Percentiles rank a stretch among this genome's conserved stretches.
Evolutionary conservation across 1,140 invertebrate genomes (phyloP).

Genomic region (Philaenus spumarius): DNA sequence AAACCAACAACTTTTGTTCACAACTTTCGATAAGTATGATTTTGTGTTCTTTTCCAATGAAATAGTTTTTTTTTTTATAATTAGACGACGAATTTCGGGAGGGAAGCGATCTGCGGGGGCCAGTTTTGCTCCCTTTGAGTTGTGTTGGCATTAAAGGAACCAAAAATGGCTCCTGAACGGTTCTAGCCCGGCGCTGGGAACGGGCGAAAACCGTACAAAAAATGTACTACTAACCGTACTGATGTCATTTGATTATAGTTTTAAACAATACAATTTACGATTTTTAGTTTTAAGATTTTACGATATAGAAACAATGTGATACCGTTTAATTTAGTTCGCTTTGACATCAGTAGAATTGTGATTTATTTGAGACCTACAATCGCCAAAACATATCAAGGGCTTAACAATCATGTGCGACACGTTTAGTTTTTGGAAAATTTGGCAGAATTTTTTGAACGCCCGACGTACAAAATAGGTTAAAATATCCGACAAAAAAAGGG

Average conservation of each 20-base stretch:
- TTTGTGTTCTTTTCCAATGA: too few species aligned
- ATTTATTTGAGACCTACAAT: not conserved
- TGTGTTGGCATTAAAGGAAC: conserved; percentile 24
- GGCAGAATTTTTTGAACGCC: not conserved
- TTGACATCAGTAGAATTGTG: too few species aligned
- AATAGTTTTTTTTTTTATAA: too few species aligned
- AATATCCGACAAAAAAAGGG: not conserved
- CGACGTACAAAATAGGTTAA: not conserved
- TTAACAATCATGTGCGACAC: too few species aligned
- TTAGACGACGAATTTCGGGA: not conserved
- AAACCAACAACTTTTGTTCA: too few species aligned
- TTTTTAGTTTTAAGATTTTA: too few species aligned
- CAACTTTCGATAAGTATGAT: too few species aligned
- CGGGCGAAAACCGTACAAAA: conserved; percentile 15
- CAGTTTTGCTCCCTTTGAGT: conserved; percentile 20
- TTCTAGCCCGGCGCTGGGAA: conserved; percentile 15
- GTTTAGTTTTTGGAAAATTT: too few species aligned
- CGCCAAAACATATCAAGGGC: not conserved
- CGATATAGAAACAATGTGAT: too few species aligned
- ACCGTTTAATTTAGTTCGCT: too few species aligned
- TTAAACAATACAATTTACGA: too few species aligned
- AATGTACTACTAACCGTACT: conserved; percentile 7
- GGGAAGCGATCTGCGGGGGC: conserved; percentile 10
- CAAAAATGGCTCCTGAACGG: conserved; percentile 13
- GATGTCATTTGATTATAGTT: too few species aligned